A percentile compares a stretch with the other conserved stretches of the same genome.
phyloP scores from a whole-genome alignment of 37 sponge, comb jelly and placozoan genomes.

The Haliclona indistincta region DNA sequence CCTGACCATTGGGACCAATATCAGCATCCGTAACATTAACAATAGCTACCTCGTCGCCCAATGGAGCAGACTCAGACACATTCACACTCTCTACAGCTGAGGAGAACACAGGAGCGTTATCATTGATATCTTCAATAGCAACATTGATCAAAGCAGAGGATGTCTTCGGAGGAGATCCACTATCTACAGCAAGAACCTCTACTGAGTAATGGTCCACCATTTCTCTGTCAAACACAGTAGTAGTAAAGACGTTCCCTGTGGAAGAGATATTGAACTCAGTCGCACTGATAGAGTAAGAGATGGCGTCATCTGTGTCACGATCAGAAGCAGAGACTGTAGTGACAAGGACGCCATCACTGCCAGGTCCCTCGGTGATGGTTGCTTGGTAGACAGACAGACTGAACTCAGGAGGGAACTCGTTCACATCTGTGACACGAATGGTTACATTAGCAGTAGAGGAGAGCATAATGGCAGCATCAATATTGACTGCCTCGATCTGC shows the following conservation, averaged over 20 bases:
- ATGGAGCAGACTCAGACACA: slow-evolving; percentile 23
- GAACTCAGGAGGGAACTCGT: slow-evolving; percentile 37
- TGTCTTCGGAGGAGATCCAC: slow-evolving; percentile 43
- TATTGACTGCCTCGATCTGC: slow-evolving; percentile 20
- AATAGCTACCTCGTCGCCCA: slow-evolving; percentile 11
- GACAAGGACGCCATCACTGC: slow-evolving; percentile 6
- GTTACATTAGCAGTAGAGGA: slow-evolving; percentile 30
- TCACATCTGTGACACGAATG: slow-evolving; percentile 48
- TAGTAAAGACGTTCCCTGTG: slow-evolving; percentile 16
- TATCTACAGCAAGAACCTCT: slow-evolving; percentile 44
- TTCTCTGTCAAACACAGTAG: slow-evolving; percentile 26
- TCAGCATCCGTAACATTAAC: slow-evolving; percentile 22
- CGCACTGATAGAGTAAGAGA: too few relatives aligned
- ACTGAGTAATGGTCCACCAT: slow-evolving; percentile 18
- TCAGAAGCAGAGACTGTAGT: slow-evolving; percentile 12
- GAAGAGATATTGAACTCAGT: too few relatives aligned
- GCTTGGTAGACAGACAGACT: not conserved
- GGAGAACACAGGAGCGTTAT: slow-evolving; percentile 59
- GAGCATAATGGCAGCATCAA: slow-evolving; percentile 15
- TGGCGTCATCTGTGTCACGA: slow-evolving; percentile 2
- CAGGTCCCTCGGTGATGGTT: not conserved
- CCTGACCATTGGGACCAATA: slow-evolving; percentile 24
- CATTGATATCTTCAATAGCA: slow-evolving; percentile 32
- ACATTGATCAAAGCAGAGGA: slow-evolving; percentile 19
- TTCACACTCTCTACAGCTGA: not conserved